Evolutionary conservation across 2,888 invertebrate genomes (phyloP).

Genomic region (Xestobium rufovillosum): DNA sequence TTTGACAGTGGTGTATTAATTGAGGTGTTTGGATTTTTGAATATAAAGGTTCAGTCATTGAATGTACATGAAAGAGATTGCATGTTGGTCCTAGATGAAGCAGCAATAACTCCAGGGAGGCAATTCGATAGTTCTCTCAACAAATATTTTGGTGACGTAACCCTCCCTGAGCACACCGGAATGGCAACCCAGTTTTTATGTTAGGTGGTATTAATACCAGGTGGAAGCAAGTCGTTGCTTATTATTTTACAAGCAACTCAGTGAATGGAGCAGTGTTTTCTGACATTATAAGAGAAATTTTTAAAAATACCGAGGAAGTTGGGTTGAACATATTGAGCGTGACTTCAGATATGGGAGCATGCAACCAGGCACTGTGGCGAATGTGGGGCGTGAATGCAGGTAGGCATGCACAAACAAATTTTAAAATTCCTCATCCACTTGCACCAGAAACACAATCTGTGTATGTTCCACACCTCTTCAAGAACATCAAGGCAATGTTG

Average conservation of each 20-base stretch:
- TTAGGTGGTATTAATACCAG: conserved; percentile 24
- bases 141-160: conserved; percentile 24
- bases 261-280: conserved; percentile 8
- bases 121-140: conserved; percentile 18
- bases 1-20: conserved; percentile 20
- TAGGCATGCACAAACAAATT: background rate
- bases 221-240: conserved; percentile 30
- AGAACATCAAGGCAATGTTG: conserved; percentile 15
- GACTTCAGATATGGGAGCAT: conserved; percentile 22
- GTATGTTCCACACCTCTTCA: conserved; percentile 2
- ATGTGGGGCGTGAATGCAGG: conserved; percentile 2
- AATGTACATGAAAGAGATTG: conserved; percentile 16
- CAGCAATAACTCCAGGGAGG: conserved; percentile 19
- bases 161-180: conserved; percentile 20
- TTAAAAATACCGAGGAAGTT: conserved; percentile 10
- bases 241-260: conserved; percentile 17
- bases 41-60: conserved; percentile 19
- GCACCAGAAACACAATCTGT: background rate
- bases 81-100: conserved; percentile 13
- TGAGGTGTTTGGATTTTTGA: conserved; percentile 20
- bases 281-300: conserved; percentile 7
- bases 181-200: conserved; percentile 28
- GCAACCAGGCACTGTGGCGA: conserved; percentile 22
- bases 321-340: conserved; percentile 16
- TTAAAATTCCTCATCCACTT: conserved; percentile 1